Base-by-base conservation (phyloP, 92 coral and sea anemone genomes). In the Palythoa grandiflora region DNA sequence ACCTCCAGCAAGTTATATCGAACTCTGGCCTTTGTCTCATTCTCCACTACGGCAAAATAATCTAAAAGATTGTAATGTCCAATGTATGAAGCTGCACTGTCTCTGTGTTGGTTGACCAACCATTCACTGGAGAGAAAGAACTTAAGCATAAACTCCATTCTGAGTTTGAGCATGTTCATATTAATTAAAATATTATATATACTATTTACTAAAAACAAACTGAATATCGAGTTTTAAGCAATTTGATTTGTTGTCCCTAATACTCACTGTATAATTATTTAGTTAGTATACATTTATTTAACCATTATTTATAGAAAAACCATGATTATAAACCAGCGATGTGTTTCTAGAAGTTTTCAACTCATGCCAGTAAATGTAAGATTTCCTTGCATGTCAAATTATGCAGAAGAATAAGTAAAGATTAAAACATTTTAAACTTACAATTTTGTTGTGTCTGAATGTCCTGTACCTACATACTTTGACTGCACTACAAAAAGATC, bases 401-500 rank as follows among this genome's bases (percentile, higher is more conserved):
- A 9, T n/a, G 35, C 19, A 21, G 0, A 17, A 16, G 6, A 9
- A 63, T 16, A 63, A 59, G 9, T 17, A 63, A n/a, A 9, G 21
- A n/a, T 9, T 63, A 28, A 60, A 19, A 2, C 3, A 50, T 1
- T 11, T 65, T 50, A 5, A 83, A 96, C 99, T 97, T 87, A 97
- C 99, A 89, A 95, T 91, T 92, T 95, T 28, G 99, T 95, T 76
- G 99, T 97, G 83, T 97, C 99, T 17, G 99, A 94, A 79, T 97
- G 99, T 38, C 99, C 99, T 54, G 99, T 97, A 4, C 99, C 99
- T 17, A 97, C 99, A 94, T 97, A 97, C 89, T 97, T 97, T 89
- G 99, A 97, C 84, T 97, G 99, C 59, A 97, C 99, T 97, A 84
- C 72, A 92, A 91, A 50, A 85, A 59, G 28, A 65, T 83, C 36